Evolutionary conservation across 2,888 invertebrate genomes (phyloP).

Genomic region (Aspidapion aeneum): DNA sequence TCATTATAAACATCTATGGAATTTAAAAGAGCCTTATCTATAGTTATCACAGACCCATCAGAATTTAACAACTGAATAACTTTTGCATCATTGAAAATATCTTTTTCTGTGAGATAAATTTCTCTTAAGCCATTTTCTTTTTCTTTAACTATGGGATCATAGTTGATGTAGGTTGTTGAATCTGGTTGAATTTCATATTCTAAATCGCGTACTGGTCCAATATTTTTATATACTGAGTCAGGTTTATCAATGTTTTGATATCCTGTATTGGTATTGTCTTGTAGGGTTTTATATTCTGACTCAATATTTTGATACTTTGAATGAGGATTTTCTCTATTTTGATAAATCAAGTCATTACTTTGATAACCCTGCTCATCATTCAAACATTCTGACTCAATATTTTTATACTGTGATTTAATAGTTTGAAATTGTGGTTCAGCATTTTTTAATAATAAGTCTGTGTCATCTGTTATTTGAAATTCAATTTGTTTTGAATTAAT

Average conservation of each 20-base stretch:
- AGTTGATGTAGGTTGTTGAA: slow-evolving; percentile 19
- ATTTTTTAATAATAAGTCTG: too few relatives aligned
- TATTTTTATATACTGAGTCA: neutral
- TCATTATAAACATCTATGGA: slow-evolving; percentile 16
- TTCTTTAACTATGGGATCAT: slow-evolving; percentile 21
- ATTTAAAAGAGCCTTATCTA: slow-evolving; percentile 26
- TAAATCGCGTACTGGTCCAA: neutral
- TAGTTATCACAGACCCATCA: slow-evolving; percentile 33
- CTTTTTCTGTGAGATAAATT: slow-evolving; percentile 20
- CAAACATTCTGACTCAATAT: too few relatives aligned
- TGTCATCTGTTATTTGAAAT: too few relatives aligned
- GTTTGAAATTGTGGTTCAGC: too few relatives aligned
- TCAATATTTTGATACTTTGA: neutral
- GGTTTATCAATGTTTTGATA: neutral
- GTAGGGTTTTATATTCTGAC: too few relatives aligned
- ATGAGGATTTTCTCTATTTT: neutral
- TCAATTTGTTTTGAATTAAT: too few relatives aligned
- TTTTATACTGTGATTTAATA: too few relatives aligned
- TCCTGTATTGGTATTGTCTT: too few relatives aligned
- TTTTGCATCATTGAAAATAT: slow-evolving; percentile 24
- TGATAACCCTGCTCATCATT: neutral
- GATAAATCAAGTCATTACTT: neutral
- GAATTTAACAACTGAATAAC: slow-evolving; percentile 35
- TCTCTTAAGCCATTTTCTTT: slow-evolving; percentile 19
- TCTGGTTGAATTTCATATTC: neutral